Base-by-base conservation (phyloP, 2,797 vertebrate genomes). In the Mastacembelus armatus region DNA sequence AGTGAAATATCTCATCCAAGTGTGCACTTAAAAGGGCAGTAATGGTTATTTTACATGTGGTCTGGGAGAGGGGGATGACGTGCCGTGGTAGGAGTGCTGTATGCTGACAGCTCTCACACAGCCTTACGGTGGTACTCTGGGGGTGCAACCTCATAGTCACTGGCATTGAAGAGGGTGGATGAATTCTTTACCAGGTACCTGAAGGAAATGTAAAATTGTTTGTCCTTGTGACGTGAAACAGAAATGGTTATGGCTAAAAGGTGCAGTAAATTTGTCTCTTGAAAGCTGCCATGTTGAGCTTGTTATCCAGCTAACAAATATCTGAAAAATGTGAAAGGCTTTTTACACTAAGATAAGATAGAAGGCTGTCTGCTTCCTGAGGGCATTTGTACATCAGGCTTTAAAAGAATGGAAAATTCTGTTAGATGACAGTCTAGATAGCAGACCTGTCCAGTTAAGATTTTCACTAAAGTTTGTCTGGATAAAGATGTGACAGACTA, bases 151-250 rank as follows among this genome's bases (percentile, higher is more conserved):
- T 99, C 98, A 0, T 98, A 98, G 86, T 99, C 96, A 4, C 91
- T 95, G 91, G 96, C 95, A 44, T 90, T 97, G 60, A 98, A 97
- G 64, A 98, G 72, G 0, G 93, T 89, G 0, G 95, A 93, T 16
- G 94, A 95, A 62, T 99, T 97, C 93, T 99, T 99, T 0, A 96
- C 96, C 87, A 98, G 90, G 73, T 98, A 98, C 83, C 97, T 99
- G 59, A 2, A 63, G 62, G 39, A 64, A 5, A 45, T 3, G 42
- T 33, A 51, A 39, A 38, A 52, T 1, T 12, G 21, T 21, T 2
- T 9, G 35, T 78, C 35, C 77, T 4, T 19, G 12, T 40, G 10
- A 19, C 63, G n/a, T 1, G 6, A 5, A 10, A 24, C 7, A 24
- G 16, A 35, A 44, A 55, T 0, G 3, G 24, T n/a, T 32, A 48